Percentiles rank a stretch among this genome's conserved stretches.
Evolutionary conservation across 2,888 invertebrate genomes (phyloP).

Genomic region (Metallyticus violacea): DNA sequence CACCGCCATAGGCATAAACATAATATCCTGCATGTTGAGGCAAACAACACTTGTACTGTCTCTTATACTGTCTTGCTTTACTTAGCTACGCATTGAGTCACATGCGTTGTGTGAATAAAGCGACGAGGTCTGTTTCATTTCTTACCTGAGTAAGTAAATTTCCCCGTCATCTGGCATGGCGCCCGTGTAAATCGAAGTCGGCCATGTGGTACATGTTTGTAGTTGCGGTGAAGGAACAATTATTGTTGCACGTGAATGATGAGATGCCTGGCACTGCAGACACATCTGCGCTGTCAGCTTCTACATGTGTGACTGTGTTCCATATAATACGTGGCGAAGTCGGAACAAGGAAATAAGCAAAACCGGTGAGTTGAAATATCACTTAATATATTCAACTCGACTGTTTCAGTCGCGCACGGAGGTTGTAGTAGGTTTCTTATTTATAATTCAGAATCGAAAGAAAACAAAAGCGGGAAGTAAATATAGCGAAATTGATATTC

Average conservation of each 20-base stretch:
- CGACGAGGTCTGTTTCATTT: neutral
- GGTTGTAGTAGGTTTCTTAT: no score
- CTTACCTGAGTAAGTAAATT: neutral
- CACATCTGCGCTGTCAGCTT: no score
- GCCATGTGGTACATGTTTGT: neutral
- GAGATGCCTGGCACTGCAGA: neutral
- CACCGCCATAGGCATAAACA: no score
- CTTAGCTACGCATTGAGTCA: neutral
- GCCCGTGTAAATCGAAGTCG: neutral
- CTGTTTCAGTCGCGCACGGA: no score
- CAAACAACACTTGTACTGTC: no score
- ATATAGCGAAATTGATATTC: no score
- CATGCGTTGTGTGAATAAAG: no score
- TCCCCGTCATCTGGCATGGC: neutral
- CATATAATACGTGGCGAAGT: neutral
- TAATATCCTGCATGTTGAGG: no score
- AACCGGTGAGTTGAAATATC: neutral
- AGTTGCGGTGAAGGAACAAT: neutral
- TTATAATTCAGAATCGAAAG: no score
- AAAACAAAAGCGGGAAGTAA: no score
- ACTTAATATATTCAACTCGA: no score
- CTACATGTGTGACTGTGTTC: no score
- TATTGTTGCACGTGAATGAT: neutral
- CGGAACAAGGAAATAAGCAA: neutral
- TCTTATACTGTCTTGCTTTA: neutral